phyloP scores from a whole-genome alignment of 2,113 vertebrate genomes.

The Diglossa brunneiventris region DNA sequence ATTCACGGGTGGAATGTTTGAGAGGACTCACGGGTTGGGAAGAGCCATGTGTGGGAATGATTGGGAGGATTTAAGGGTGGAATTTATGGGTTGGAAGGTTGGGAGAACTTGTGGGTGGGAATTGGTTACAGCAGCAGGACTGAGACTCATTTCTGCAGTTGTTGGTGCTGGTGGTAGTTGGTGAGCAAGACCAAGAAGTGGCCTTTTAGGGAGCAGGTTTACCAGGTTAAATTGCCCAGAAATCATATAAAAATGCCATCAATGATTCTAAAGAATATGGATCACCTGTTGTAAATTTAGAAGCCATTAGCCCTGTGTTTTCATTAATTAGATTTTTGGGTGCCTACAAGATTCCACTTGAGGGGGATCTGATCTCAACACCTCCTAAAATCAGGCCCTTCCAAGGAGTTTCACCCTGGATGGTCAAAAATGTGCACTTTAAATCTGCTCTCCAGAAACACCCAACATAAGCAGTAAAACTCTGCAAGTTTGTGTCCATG shows the following conservation, averaged over 20 bases:
- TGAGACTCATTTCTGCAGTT: neutral
- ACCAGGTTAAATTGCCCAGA: neutral
- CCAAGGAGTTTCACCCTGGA: neutral
- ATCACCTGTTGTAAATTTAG: neutral
- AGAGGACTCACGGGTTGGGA: neutral
- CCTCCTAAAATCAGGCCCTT: neutral
- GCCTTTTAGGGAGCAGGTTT: neutral
- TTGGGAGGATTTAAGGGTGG: neutral
- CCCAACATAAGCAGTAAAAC: neutral
- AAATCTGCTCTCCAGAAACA: neutral
- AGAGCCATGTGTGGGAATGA: neutral
- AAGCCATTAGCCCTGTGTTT: neutral
- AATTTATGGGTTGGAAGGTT: neutral
- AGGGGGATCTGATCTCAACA: neutral
- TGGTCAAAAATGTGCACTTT: neutral
- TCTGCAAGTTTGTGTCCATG: neutral
- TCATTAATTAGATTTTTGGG: neutral
- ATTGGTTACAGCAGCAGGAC: neutral
- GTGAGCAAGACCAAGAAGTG: neutral
- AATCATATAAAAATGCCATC: neutral
- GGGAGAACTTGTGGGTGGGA: neutral
- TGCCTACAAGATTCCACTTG: neutral
- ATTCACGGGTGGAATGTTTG: neutral
- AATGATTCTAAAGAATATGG: too few species aligned
- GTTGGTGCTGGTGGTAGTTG: neutral